These are phyloP conservation scores for Heterochromis multidens DNA, from an alignment of 2,113 vertebrate genomes.

Conservation along the genomic window DNA sequence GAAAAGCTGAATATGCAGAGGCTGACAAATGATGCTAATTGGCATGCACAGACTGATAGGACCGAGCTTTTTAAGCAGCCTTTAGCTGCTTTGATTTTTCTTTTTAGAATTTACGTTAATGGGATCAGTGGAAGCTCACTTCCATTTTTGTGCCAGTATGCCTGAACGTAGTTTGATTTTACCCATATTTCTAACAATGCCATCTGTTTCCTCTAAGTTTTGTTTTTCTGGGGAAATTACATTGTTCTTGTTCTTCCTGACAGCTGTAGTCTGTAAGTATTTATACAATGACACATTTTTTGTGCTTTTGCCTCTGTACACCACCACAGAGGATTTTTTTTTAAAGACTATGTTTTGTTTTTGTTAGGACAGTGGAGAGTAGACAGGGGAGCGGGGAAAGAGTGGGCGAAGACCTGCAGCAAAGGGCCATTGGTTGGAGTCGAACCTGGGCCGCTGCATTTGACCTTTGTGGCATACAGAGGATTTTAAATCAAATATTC, in stretches of 20 bases:
- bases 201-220: neutral
- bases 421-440: no score
- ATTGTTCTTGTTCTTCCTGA: neutral
- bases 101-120: neutral
- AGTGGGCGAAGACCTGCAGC: no score
- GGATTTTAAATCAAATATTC: neutral
- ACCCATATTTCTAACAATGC: neutral
- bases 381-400: no score
- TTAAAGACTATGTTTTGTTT: no score
- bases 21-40: neutral
- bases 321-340: neutral
- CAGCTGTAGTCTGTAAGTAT: neutral
- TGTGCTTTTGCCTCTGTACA: neutral
- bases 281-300: neutral
- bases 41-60: neutral
- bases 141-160: neutral
- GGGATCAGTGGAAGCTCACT: neutral
- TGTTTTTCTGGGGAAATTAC: neutral
- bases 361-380: no score
- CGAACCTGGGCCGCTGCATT: no score
- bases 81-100: neutral
- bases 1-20: neutral
- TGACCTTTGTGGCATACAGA: no score
- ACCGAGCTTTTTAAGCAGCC: neutral
- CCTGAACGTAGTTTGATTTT: neutral